A percentile compares a stretch with the other conserved stretches of the same genome.
phyloP scores from a whole-genome alignment of 2,113 vertebrate genomes.

The Prolemur simus region DNA sequence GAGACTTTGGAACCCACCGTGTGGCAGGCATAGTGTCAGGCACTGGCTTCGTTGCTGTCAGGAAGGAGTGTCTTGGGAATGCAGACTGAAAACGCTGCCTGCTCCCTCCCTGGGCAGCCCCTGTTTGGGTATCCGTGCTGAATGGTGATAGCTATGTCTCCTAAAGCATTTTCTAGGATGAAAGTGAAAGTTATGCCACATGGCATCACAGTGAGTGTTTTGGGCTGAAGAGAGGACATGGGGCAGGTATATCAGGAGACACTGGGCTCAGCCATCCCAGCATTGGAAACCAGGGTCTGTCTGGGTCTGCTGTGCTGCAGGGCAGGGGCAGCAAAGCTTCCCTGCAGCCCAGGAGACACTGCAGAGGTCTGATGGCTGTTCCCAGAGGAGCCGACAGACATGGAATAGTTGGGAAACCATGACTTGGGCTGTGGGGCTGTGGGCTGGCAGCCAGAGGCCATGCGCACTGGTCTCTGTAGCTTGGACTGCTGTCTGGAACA shows the following conservation, averaged over 20 bases:
- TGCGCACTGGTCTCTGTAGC: not conserved
- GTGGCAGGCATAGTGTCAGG: not conserved
- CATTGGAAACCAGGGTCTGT: not conserved
- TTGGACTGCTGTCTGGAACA: not conserved
- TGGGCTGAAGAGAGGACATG: not conserved
- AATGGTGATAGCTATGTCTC: not conserved
- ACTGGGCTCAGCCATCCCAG: not conserved
- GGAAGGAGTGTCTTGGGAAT: not conserved
- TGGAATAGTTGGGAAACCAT: not conserved
- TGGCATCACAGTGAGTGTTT: not conserved
- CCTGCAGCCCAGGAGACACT: not conserved
- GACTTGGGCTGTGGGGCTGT: not conserved
- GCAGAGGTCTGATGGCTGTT: not conserved
- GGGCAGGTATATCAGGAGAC: not conserved
- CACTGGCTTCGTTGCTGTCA: not conserved
- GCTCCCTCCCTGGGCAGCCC: not conserved
- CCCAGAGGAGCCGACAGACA: rapidly evolving
- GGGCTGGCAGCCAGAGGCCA: not conserved
- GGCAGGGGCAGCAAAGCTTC: not conserved
- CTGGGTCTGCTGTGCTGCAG: not conserved
- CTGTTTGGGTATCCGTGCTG: not conserved
- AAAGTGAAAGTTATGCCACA: not conserved
- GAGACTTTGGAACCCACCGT: not conserved
- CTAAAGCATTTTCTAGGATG: not conserved
- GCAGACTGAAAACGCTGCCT: not conserved